Base-by-base conservation (phyloP, 2,113 vertebrate genomes). In the Cettia cetti region DNA sequence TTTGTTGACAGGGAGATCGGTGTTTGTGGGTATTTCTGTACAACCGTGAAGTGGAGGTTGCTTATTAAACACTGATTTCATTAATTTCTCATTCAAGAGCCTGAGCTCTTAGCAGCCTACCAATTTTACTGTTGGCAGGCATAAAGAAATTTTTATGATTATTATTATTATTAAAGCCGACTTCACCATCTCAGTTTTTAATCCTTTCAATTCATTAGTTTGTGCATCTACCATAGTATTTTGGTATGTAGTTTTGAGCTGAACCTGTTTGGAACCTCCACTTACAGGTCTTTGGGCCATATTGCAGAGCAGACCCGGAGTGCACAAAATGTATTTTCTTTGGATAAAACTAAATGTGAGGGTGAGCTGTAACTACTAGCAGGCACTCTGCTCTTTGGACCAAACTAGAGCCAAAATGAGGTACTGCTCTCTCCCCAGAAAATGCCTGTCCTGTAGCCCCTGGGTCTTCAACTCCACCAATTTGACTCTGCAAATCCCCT, bases 1-100 rank as follows among this genome's bases (percentile, higher is more conserved):
- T 90, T 28, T 76, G 49, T 17, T 7, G 3, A 26, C 9, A 23
- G 24, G 47, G 20, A 5, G 6, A 12, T 31, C 0, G 0, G 26
- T 47, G 17, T 59, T 45, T 33, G 18, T 28, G 44, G 27, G 19
- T 81, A 14, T 61, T 47, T 74, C 49, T 59, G 26, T 69, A 24
- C 37, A 54, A 6, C 11, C 54, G 10, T 47, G 26, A 84, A 47
- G 22, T 40, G 28, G 6, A 76, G 37, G 39, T 72, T 85, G 45
- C n/a, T 65, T 92, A 28, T 42, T 28, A 47, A 65, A n/a, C 35
- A 37, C 44, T 31, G 24, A 50, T 37, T 77, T 88, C 6, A 50
- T 74, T 60, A 35, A 47, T 79, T 85, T 85, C 33, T 70, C 11
- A 30, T 86, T 91, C 60, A 52, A 57, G 42, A 86, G 23, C n/a